Conservation (phyloP, 2,888 invertebrate species). For the Acanthosepion lycidas region DNA sequence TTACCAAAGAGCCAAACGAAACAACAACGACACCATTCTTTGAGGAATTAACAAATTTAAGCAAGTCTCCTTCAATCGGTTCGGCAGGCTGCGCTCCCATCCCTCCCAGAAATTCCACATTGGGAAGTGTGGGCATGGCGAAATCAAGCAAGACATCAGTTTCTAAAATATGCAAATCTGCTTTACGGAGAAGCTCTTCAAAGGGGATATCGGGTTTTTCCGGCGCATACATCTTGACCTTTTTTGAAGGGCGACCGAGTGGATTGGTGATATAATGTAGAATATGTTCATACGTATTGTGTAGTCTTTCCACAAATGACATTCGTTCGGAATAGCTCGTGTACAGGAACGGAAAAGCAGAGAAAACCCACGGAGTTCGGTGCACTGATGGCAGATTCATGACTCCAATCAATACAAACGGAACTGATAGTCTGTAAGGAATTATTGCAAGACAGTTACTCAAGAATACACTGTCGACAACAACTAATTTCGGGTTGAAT, state of each 20-base stretch:
- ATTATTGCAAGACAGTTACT: neutral
- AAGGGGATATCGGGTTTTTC: constrained; percentile 46
- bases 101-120: constrained; percentile 53
- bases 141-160: constrained; percentile 52
- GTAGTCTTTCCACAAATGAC: neutral
- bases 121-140: constrained; percentile 51
- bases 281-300: neutral
- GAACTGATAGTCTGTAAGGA: neutral
- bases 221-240: constrained; percentile 49
- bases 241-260: neutral
- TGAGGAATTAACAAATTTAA: constrained; percentile 50
- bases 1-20: constrained; percentile 52
- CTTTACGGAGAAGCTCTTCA: constrained; percentile 47
- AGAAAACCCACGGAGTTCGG: neutral
- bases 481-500: neutral
- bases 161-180: constrained; percentile 52
- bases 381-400: neutral
- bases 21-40: constrained; percentile 53
- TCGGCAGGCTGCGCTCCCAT: constrained; percentile 50
- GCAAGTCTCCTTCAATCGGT: constrained; percentile 48
- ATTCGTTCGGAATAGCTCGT: neutral
- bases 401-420: neutral
- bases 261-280: neutral
- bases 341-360: neutral
- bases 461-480: neutral